Evolutionary conservation across 2,113 vertebrate genomes (phyloP), one percentile per base, ranked within the genome.

Genomic region (Proterorhinus semilunaris): DNA sequence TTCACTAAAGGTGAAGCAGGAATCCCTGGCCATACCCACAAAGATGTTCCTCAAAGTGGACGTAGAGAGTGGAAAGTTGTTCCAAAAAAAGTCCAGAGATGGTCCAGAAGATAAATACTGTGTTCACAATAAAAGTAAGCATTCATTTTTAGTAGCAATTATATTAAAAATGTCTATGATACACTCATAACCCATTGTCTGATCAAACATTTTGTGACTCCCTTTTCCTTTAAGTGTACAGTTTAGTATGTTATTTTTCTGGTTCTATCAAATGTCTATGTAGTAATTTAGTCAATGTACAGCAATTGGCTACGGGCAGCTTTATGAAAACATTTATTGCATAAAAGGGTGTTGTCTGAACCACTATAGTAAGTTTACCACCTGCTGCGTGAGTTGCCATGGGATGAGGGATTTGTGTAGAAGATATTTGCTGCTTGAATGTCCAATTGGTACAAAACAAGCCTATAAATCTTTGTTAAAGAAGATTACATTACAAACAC

Each of bases 11-110:
- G 97, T 98, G 46, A 99, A 98, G 89, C 89, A 92, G 21, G 97
- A 98, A 75, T 94, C 91, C 57, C 84, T 98, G 12, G 95, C 94
- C 27, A 96, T 99, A 79, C 89, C 95, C 66, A 94, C 91, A 65
- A 99, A 98, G 90, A 91, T 95, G 78, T 94, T 95, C 67, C 93
- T 99, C 71, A 98, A 98, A 78, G 98, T 98, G 2, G 98, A 99
- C 10, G 95, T 98, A 44, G 97, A 99, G 87, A 90, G 93, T 65
- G 98, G 98, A 68, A 98, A 98, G 78, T 83, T 99, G 65, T 95
- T 92, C 70, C 87, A 97, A 70, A 98, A 98, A 88, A 98, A 98
- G 80, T 93, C 95, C 50, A 98, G 95, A 89, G 98, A 99, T 43
- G 95, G 96, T 0, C 94, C 97, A 3, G 98, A 99, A 72, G 98